Percentiles rank a stretch among this genome's conserved stretches.
Conservation (phyloP, 2,888 invertebrate species). For the Latrodectus hesperus region DNA sequence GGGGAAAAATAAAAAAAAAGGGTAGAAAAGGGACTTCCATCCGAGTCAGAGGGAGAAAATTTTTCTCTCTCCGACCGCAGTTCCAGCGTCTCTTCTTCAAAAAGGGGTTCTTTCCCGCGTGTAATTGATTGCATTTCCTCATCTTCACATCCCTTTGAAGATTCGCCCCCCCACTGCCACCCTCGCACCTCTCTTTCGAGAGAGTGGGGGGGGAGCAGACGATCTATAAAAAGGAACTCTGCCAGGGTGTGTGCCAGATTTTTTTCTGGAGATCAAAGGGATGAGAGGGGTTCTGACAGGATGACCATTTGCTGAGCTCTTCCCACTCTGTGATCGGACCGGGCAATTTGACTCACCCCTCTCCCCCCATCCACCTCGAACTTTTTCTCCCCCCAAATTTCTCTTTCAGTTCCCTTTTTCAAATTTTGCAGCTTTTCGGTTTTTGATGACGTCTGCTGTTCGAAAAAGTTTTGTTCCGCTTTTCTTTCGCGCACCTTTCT, state of each 20-base stretch:
- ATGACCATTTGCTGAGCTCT: constrained; percentile 46
- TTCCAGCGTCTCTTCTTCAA: constrained; percentile 19
- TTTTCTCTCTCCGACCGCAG: constrained; percentile 1
- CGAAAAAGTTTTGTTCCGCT: background rate
- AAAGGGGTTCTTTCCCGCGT: constrained; percentile 38
- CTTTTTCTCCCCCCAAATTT: constrained; percentile 2
- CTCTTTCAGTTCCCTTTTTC: background rate
- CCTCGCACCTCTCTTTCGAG: background rate
- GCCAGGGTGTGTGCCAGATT: constrained; percentile 6
- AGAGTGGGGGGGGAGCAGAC: background rate
- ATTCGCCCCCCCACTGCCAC: background rate
- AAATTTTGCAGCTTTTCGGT: background rate
- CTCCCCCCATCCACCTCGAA: background rate
- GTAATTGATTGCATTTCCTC: constrained; percentile 60
- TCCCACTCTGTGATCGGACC: constrained; percentile 1
- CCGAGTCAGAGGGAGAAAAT: constrained; percentile 10
- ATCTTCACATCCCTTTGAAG: constrained; percentile 43
- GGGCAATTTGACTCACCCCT: background rate
- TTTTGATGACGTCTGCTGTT: constrained; percentile 1
- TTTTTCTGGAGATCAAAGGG: constrained; percentile 32
- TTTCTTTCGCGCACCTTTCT: too few species aligned
- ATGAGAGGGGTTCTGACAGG: constrained; percentile 13
- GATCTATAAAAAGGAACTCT: constrained; percentile 8
- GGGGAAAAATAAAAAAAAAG: background rate
- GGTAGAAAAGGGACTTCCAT: background rate